A percentile compares a stretch with the other conserved stretches of the same genome.
Conservation (phyloP, 1,140 invertebrate genomes). For the Antheraea mylitta region DNA sequence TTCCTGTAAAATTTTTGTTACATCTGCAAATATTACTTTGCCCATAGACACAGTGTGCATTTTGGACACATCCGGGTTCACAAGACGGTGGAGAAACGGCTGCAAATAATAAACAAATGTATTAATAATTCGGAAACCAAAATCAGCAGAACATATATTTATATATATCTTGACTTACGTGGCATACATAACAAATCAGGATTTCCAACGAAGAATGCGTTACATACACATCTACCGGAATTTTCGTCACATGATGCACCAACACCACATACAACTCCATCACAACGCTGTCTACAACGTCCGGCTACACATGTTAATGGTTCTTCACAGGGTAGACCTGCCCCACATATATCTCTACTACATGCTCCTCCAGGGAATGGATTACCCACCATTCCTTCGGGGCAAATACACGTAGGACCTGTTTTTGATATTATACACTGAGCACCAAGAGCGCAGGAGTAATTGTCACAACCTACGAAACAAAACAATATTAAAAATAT, state of each 20-base stretch:
- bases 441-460: conserved; percentile 89
- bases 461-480: conserved; percentile 86
- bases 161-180: conserved; percentile 82
- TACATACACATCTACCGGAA: conserved; percentile 91
- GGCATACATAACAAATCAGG: conserved; percentile 94
- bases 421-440: conserved; percentile 92
- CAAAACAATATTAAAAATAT: conserved; percentile 1
- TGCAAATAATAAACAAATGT: conserved; percentile 61
- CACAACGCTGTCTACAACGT: conserved; percentile 91
- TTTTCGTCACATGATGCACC: conserved; percentile 88
- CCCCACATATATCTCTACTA: conserved; percentile 88
- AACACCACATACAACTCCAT: conserved; percentile 88
- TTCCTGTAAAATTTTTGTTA: conserved; percentile 89
- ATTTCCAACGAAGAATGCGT: conserved; percentile 92
- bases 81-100: conserved; percentile 89
- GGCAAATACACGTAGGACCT: conserved; percentile 93
- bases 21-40: conserved; percentile 89
- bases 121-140: not conserved
- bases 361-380: conserved; percentile 94
- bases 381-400: conserved; percentile 91
- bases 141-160: not conserved
- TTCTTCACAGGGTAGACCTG: conserved; percentile 85
- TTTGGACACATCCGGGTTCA: conserved; percentile 87
- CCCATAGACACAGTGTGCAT: conserved; percentile 93
- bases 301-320: conserved; percentile 91